Base-by-base conservation (phyloP, 2,797 vertebrate species). In the Aplochiton taeniatus region DNA sequence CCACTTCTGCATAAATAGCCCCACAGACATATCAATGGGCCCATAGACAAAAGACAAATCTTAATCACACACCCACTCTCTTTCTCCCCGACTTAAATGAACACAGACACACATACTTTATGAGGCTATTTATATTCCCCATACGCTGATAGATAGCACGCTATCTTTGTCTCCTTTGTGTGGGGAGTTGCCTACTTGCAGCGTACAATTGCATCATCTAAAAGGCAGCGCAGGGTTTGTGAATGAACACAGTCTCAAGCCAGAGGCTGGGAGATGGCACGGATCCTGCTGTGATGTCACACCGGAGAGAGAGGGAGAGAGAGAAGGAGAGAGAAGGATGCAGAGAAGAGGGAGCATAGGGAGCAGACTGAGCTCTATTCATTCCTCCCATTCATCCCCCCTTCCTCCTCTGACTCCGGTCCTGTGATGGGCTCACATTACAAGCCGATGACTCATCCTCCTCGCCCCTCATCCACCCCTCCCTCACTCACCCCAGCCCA, bases 201-300 rank as follows among this genome's bases (percentile, higher is more conserved):
- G 80, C 52, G 60, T 83, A 77, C 78, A 74, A 65, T 91, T 91
- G 89, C 89, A 92, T 89, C 88, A 86, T 79, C 48, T 71, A 68
- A 79, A 82, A 83, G 80, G 83, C 82, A 74, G 77, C 61, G 73
- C 66, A 70, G 80, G 76, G 83, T 89, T 91, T 90, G 88, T 90
- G 90, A 93, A 93, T 93, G 90, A 91, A 90, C 63, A 45, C 65
- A 87, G 79, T 87, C 83, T 85, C 79, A 66, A 31, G 78, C 75
- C 79, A 83, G 85, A 87, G 87, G 82, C 84, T 79, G 85, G 74
- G 83, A 79, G 77, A 87, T 88, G 87, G 86, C 88, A 83, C 83
- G 0, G 78, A 84, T 89, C 91, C 89, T 85, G 79, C 63, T 77
- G 75, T 92, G 91, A 92, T 92, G 90, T 93, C 91, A 93, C 86